Conservation (phyloP, 2,113 vertebrate species). For the Pelusios castaneus region DNA sequence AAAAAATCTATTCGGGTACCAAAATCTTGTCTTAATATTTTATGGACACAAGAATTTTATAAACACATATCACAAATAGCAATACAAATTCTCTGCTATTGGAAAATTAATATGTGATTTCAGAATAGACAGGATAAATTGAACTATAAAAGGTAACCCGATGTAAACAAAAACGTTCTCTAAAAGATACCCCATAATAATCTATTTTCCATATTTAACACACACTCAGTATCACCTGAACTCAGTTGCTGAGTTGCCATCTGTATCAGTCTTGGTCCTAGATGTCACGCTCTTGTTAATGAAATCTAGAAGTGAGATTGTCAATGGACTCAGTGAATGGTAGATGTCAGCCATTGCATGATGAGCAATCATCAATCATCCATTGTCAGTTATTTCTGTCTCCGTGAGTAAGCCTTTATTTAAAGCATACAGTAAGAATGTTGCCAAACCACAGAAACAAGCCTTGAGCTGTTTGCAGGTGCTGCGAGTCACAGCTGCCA, state of each 20-base stretch:
- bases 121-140: conserved; percentile 56
- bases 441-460: conserved; percentile 91
- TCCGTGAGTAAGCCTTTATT: conserved; percentile 88
- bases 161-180: conserved; percentile 59
- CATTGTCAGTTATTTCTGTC: conserved; percentile 88
- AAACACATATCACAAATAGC: conserved; percentile 30
- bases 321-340: conserved; percentile 77
- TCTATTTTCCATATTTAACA: conserved; percentile 66
- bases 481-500: conserved; percentile 88
- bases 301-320: conserved; percentile 72
- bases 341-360: conserved; percentile 85
- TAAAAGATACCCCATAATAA: conserved; percentile 43
- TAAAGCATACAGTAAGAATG: conserved; percentile 88
- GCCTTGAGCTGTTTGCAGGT: conserved; percentile 87
- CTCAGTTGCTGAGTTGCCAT: conserved; percentile 61
- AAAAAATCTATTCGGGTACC: conserved; percentile 45
- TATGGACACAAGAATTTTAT: conserved; percentile 12
- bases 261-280: conserved; percentile 67
- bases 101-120: conserved; percentile 60
- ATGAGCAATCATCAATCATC: conserved; percentile 92
- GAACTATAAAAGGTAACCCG: conserved; percentile 64
- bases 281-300: conserved; percentile 67
- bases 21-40: conserved; percentile 58
- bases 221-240: conserved; percentile 50
- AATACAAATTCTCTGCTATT: conserved; percentile 45